phyloP scores from a whole-genome alignment of 2,888 invertebrate species.

The Eupithecia dodoneata region DNA sequence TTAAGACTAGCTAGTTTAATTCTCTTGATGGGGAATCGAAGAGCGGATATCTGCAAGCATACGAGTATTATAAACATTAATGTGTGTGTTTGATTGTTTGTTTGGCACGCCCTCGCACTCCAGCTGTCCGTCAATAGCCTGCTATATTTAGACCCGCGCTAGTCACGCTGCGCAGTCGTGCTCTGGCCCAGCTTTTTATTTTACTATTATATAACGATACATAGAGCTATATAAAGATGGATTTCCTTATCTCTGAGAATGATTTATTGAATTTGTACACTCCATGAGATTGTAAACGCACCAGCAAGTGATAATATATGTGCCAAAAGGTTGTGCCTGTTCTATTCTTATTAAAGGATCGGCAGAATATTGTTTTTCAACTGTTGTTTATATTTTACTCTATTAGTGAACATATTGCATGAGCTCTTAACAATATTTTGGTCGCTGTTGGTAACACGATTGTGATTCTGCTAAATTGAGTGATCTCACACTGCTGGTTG shows the following conservation, averaged over 20 bases:
- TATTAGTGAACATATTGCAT: background rate
- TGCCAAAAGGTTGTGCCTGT: conserved; percentile 23
- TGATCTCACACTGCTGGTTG: background rate
- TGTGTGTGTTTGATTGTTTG: conserved; percentile 59
- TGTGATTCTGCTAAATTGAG: background rate
- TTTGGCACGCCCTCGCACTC: conserved; percentile 67
- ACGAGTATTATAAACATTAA: conserved; percentile 30
- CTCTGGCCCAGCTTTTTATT: conserved; percentile 32
- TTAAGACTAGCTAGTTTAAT: background rate
- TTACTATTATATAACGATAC: background rate
- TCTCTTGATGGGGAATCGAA: conserved; percentile 7
- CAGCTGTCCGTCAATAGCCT: conserved; percentile 56
- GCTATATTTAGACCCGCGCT: conserved; percentile 40
- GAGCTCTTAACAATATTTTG: background rate
- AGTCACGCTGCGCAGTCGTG: conserved; percentile 39
- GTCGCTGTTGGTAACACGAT: background rate
- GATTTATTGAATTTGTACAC: background rate
- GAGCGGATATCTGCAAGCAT: conserved; percentile 31
- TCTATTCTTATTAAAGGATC: conserved; percentile 14
- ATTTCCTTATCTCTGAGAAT: background rate
- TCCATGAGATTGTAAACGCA: conserved; percentile 8
- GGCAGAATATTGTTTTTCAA: conserved; percentile 2
- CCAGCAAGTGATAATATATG: conserved; percentile 11
- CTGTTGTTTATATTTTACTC: conserved; percentile 4
- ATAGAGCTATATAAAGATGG: background rate